Conservation (phyloP, 2,797 vertebrate species). For the Rhinogobio ventralis region DNA sequence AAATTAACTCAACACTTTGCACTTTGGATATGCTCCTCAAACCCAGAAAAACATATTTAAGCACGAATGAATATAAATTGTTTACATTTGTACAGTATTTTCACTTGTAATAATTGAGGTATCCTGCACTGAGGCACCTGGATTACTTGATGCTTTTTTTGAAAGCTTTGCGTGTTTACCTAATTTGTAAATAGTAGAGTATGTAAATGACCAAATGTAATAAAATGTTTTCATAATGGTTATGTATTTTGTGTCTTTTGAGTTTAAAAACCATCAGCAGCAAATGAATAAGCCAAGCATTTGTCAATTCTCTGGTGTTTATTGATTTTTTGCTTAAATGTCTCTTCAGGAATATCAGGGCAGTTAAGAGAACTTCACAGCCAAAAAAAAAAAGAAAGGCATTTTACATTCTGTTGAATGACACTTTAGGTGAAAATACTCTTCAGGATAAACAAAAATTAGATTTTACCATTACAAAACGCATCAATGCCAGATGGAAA, state of each 20-base stretch:
- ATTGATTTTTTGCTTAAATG: slow-evolving; percentile 45
- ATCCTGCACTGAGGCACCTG: slow-evolving; percentile 3
- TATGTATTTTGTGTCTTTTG: slow-evolving; percentile 3
- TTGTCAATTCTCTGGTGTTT: slow-evolving; percentile 29
- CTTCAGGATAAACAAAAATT: slow-evolving; percentile 36
- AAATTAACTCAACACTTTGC: slow-evolving; percentile 39
- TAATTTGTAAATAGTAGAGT: slow-evolving; percentile 50
- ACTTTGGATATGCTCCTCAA: slow-evolving; percentile 47
- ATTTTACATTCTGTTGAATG: slow-evolving; percentile 63
- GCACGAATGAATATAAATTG: slow-evolving; percentile 14
- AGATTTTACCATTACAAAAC: slow-evolving; percentile 40
- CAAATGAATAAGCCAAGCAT: slow-evolving; percentile 1
- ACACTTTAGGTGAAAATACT: slow-evolving; percentile 48
- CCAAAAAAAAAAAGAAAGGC: slow-evolving; percentile 60
- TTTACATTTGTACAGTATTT: not conserved
- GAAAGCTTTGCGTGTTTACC: slow-evolving; percentile 20
- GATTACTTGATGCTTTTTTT: slow-evolving; percentile 13
- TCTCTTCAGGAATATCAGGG: slow-evolving; percentile 37
- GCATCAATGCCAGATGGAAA: slow-evolving; percentile 34
- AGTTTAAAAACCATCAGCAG: not conserved
- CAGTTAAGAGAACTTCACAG: slow-evolving; percentile 34
- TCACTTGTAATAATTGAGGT: slow-evolving; percentile 20
- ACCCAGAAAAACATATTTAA: slow-evolving; percentile 16
- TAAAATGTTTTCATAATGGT: slow-evolving; percentile 53
- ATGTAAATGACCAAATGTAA: slow-evolving; percentile 52